These are phyloP conservation scores for Lumbricus terrestris DNA, from an alignment of 2,888 invertebrate species.

Conservation along the genomic window DNA sequence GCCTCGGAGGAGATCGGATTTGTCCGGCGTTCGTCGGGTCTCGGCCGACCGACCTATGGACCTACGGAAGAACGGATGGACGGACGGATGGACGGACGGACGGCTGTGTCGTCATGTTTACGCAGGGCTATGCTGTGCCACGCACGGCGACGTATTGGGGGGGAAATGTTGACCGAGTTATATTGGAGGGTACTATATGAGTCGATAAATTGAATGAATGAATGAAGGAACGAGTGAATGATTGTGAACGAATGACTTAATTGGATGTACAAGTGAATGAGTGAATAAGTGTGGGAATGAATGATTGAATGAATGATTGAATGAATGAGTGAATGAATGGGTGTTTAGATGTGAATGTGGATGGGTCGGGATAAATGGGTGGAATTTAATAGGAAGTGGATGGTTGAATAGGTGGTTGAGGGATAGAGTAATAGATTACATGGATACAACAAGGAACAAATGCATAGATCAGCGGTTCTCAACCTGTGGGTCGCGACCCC, in stretches of 20 bases:
- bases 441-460: too few relatives aligned
- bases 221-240: background rate
- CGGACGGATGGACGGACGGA: too few relatives aligned
- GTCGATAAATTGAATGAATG: background rate
- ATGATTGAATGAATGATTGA: background rate
- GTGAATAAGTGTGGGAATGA: background rate
- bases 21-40: background rate
- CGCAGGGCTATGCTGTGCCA: background rate
- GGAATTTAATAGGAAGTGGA: too few relatives aligned
- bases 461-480: too few relatives aligned
- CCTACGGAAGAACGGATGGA: too few relatives aligned
- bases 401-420: too few relatives aligned
- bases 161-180: background rate
- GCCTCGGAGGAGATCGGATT: background rate
- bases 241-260: too few relatives aligned
- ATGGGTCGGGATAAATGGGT: too few relatives aligned
- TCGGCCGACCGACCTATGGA: background rate
- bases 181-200: background rate
- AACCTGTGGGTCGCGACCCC: too few relatives aligned
- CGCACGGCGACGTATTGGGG: background rate
- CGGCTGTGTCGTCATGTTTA: background rate
- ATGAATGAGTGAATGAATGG: background rate
- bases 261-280: background rate
- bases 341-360: too few relatives aligned
- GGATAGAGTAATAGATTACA: too few relatives aligned